Percentiles rank a stretch among this genome's conserved stretches.
Conservation (phyloP, 2,888 invertebrate genomes). For the Melikaiella ostensackeni region DNA sequence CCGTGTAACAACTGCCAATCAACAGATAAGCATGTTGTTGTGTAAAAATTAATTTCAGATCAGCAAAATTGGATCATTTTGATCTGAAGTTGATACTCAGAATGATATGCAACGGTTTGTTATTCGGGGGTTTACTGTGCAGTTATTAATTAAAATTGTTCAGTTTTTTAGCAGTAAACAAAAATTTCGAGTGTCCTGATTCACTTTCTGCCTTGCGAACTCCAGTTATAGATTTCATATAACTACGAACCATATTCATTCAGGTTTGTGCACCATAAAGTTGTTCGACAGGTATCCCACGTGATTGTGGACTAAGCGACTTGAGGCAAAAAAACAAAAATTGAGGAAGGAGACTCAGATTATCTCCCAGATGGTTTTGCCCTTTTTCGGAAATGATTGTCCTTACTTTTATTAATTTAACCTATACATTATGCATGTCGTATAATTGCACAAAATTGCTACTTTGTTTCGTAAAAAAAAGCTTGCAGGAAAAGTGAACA, state of each 20-base stretch:
- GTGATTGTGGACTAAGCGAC: background rate
- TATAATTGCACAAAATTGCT: constrained; percentile 39
- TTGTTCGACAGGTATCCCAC: constrained; percentile 19
- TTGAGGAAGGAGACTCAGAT: constrained; percentile 9
- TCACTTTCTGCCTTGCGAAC: background rate
- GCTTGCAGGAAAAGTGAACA: constrained; percentile 5
- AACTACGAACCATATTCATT: background rate
- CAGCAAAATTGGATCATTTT: too few species aligned
- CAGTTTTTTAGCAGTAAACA: too few species aligned
- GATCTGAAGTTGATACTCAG: too few species aligned
- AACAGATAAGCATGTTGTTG: too few species aligned
- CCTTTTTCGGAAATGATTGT: constrained; percentile 19
- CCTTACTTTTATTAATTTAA: constrained; percentile 18
- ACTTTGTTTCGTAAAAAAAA: constrained; percentile 39
- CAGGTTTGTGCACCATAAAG: background rate
- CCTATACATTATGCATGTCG: constrained; percentile 24
- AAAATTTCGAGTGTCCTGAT: background rate
- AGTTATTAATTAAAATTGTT: too few species aligned
- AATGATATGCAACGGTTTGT: too few species aligned
- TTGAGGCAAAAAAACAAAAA: background rate
- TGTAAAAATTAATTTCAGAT: too few species aligned
- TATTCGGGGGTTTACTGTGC: too few species aligned
- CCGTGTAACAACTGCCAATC: too few species aligned
- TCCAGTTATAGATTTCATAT: background rate
- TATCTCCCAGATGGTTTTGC: background rate